Base-by-base conservation (phyloP, 2,888 invertebrate genomes). In the Nomada goodeniana region DNA sequence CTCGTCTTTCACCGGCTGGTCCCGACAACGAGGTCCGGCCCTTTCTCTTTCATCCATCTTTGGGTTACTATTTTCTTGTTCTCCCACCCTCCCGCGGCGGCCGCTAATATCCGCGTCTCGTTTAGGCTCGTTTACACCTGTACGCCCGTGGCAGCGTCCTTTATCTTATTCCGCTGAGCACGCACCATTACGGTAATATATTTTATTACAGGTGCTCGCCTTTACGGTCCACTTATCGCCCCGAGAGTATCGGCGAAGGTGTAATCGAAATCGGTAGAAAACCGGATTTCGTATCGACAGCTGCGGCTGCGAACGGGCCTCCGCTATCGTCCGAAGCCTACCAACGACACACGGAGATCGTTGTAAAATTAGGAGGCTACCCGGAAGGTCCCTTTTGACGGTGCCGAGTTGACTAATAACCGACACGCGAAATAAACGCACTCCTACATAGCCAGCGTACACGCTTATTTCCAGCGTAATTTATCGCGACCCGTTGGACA, bases 71-170 rank as follows among this genome's bases (percentile, higher is more conserved):
- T 81, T 80, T 82, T 85, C 83, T 80, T 76, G 74, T 87, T 83
- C 83, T 85, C 78, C 87, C 83, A 85, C 86, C 89, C 87, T 86
- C 89, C 87, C 82, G 90, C 73, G 77, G 89, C 85, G 83, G 79
- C 85, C 85, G 85, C 90, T 91, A 92, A 93, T 93, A 92, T 90
- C 88, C 87, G 88, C 89, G 80, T 88, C 89, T 92, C 90, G 89
- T 91, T 92, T 88, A 89, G 85, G 87, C 72, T 86, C 89, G 90
- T 92, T 93, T 92, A 92, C 92, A 92, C 91, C 91, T 91, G 90
- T 89, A 83, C 74, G 72, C 61, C 50, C 79, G 83, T 79, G 59
- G 74, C 82, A 83, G 77, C 83, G 81, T 82, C 79, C 85, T 89
- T 89, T 89, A 90, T 87, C 86, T 84, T 74, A 44, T 63, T 76